Conservation (phyloP, 2,797 vertebrate genomes). For the Tiaroga cobitis region DNA sequence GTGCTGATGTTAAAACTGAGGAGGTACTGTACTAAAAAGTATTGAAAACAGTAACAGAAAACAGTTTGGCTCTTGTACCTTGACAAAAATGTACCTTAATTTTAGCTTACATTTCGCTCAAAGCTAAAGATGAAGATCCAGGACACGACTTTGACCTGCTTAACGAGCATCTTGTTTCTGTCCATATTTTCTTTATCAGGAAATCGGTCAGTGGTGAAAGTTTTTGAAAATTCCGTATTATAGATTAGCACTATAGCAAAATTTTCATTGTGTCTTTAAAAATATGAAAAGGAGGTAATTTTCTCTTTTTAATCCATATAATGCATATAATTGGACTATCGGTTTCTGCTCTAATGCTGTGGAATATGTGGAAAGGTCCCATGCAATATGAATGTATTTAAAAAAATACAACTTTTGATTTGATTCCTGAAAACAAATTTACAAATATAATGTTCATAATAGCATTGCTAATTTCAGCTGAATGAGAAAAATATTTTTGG, state of each 20-base stretch:
- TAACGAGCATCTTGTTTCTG: not conserved
- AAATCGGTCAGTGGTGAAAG: not conserved
- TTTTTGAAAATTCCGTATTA: not conserved
- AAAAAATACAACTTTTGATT: not conserved
- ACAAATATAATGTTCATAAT: not conserved
- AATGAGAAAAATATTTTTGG: not conserved
- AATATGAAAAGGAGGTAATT: not conserved
- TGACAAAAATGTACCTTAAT: not conserved
- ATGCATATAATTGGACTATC: not conserved
- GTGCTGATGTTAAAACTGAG: not conserved
- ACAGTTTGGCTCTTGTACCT: not conserved
- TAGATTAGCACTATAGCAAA: too few species aligned
- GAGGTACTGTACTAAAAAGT: not conserved
- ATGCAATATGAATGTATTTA: not conserved
- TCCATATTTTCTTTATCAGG: not conserved
- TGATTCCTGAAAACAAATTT: not conserved
- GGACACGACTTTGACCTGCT: too few species aligned
- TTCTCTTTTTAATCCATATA: not conserved
- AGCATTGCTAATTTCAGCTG: not conserved
- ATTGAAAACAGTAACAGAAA: not conserved
- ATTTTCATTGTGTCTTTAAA: not conserved
- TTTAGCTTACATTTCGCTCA: not conserved
- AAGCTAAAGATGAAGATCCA: not conserved
- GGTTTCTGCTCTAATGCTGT: not conserved
- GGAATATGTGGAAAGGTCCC: not conserved